These are phyloP conservation scores for Ceyx erithaca DNA, from an alignment of 2,797 vertebrate genomes.

Conservation along the genomic window DNA sequence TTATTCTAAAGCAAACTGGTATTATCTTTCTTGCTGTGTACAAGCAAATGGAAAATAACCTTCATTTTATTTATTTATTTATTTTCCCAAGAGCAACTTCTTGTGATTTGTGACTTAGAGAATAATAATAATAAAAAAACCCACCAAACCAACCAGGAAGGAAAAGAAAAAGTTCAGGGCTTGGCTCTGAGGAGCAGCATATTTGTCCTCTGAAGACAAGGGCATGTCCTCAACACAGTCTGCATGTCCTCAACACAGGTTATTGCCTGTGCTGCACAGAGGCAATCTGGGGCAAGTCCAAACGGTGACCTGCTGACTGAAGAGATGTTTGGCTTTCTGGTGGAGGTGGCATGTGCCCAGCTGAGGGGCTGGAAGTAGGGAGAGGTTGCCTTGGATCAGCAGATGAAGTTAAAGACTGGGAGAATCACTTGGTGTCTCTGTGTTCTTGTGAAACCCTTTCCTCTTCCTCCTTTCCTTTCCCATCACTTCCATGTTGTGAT, in stretches of 20 bases:
- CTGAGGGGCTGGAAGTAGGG: background rate
- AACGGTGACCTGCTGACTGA: background rate
- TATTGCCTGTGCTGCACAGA: background rate
- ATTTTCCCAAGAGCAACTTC: background rate
- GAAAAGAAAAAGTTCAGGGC: background rate
- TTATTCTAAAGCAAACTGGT: constrained; percentile 58
- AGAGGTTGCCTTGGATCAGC: background rate
- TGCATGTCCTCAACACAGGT: background rate
- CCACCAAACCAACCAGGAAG: background rate
- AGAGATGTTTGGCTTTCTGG: background rate
- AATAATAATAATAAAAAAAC: background rate
- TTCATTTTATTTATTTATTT: constrained; percentile 35
- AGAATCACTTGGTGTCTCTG: background rate
- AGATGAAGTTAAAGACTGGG: background rate
- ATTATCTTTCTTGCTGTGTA: constrained; percentile 65
- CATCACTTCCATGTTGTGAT: rapidly evolving
- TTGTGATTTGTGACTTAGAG: background rate
- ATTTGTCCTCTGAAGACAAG: background rate
- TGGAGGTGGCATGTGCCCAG: background rate
- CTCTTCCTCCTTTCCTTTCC: background rate
- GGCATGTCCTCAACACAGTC: background rate
- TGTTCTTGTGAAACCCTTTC: background rate
- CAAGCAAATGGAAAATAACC: constrained; percentile 32
- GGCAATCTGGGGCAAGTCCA: background rate
- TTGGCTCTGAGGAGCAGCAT: background rate